Conservation (phyloP, 1,140 invertebrate genomes). For the Diorhabda elongata region DNA sequence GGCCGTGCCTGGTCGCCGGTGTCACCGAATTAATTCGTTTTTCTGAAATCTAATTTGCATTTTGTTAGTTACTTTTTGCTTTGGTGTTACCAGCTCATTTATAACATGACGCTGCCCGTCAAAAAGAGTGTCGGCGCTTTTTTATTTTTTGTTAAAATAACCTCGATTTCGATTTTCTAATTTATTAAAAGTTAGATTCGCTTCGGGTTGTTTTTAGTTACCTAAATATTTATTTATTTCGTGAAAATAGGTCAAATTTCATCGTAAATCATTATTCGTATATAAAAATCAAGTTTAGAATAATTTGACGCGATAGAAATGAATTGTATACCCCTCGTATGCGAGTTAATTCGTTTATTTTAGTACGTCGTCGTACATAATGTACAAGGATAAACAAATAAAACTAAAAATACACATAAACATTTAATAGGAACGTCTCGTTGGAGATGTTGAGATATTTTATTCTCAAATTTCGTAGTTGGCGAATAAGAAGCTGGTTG, state of each 20-base stretch:
- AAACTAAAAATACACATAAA: not conserved
- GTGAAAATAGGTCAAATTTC: too few relatives aligned
- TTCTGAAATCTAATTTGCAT: slow-evolving; percentile 2
- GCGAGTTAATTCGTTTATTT: too few relatives aligned
- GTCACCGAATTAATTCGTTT: slow-evolving; percentile 2
- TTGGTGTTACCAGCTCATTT: not conserved
- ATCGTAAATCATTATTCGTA: too few relatives aligned
- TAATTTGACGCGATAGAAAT: too few relatives aligned
- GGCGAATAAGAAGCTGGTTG: slow-evolving; percentile 36
- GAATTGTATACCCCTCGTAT: too few relatives aligned
- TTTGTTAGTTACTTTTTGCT: slow-evolving; percentile 2
- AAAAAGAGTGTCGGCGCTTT: not conserved
- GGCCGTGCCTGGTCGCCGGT: not conserved
- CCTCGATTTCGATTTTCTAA: too few relatives aligned
- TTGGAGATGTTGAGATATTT: not conserved
- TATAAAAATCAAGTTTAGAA: too few relatives aligned
- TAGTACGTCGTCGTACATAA: too few relatives aligned
- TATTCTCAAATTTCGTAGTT: not conserved
- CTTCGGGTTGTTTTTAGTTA: too few relatives aligned
- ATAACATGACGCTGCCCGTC: not conserved
- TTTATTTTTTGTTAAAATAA: not conserved
- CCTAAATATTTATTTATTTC: too few relatives aligned
- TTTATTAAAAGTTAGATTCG: too few relatives aligned
- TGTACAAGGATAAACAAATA: too few relatives aligned
- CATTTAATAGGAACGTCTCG: not conserved